Base-by-base conservation (phyloP, 2,113 vertebrate genomes). In the Hemiscyllium ocellatum region DNA sequence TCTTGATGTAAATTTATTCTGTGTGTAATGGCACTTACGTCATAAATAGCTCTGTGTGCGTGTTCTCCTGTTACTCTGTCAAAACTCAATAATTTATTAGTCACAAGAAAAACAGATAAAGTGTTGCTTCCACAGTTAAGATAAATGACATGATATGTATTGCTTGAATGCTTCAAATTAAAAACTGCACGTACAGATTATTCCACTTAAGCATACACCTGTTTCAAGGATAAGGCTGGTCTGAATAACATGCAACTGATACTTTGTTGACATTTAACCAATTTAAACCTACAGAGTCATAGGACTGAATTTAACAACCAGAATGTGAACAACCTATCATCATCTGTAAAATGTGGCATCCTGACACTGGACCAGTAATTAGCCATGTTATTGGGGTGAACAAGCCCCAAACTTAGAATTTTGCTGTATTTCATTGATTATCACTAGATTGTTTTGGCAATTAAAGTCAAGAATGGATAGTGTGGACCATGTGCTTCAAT, bases 111-210 rank as follows among this genome's bases (percentile, higher is more conserved):
- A 72, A 72, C 89, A 95, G 52, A 76, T 76, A 95, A 50, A 95
- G 69, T 72, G 68, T 72, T 72, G 22, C 68, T 95, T 95, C 68
- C 42, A 72, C 69, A 72, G 69, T 72, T 76, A 69, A 70, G 93
- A 94, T 95, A 72, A 47, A 95, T 95, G 94, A 72, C 68, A 42
- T 22, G 91, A 24, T 69, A 24, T 76, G 94, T 70, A 50, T 95
- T 76, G 69, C 94, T 95, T 95, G 94, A 95, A 47, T 52, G 94
- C 69, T 95, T 95, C 94, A 72, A 95, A 95, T 95, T 95, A 95
- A 95, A 47, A 50, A 95, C 26, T 76, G 94, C 94, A 76, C 15
- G 22, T 72, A 72, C 47, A 52, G 69, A 42, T 72, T 70, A 95
- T 4, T 72, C 69, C 12, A 52, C 24, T n/a, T 65, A 95, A 95